Base-by-base conservation (phyloP, 2,797 vertebrate genomes). In the Clarias laeviceps region DNA sequence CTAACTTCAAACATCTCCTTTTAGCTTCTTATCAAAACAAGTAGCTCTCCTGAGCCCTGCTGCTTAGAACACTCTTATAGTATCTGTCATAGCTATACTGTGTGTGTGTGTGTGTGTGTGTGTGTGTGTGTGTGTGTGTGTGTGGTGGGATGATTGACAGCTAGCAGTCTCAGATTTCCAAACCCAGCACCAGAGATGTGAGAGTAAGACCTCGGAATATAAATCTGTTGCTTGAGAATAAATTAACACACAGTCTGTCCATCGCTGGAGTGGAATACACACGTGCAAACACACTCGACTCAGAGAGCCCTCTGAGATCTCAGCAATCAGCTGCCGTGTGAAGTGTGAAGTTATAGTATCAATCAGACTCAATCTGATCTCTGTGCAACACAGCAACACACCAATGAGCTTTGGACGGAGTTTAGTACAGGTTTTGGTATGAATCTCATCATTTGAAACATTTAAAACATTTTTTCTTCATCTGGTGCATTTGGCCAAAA, bases 151-250 rank as follows among this genome's bases (percentile, higher is more conserved):
- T 17, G 24, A 50, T 17, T 15, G 40, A 17, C 37, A 22, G 70
- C 14, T n/a, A 50, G 15, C 34, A n/a, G 70, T n/a, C 5, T 54
- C 17, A 8, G 45, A 27, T 74, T 27, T 74, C 45, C n/a, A 74
- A 54, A 54, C 45, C 14, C 45, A 17, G n/a, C 6, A 7, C 2
- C 24, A 2, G n/a, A 24, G 29, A 56, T 24, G n/a, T 74, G n/a
- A 29, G 24, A 74, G 72, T 14, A 54, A 27, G 45, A 54, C 70
- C 70, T 74, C 70, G 5, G 72, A 74, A 56, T 74, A 74, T 74
- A 74, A 74, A 74, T 74, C 45, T 56, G 72, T 74, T 74, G 72
- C n/a, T 54, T 74, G 14, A 29, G 72, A 74, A 74, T 74, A 54
- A 56, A n/a, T 54, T 56, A 56, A 56, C 45, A 74, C 72, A 74